Evolutionary conservation across 2,797 vertebrate genomes (phyloP).

Genomic region (Danio kyathit): DNA sequence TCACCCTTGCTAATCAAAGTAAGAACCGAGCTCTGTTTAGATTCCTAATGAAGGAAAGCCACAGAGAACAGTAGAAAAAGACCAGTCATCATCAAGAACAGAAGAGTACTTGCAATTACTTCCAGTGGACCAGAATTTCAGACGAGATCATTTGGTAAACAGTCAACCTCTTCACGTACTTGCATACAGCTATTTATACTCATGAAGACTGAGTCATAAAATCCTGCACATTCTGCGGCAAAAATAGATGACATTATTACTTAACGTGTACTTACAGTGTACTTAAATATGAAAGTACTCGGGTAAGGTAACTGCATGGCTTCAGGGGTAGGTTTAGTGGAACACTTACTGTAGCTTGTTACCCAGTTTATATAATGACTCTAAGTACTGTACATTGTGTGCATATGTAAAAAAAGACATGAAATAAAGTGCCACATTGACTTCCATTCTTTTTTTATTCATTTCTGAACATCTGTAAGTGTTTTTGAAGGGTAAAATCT

Average conservation of each 20-base stretch:
- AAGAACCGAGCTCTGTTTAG: slow-evolving; percentile 18
- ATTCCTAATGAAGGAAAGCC: slow-evolving; percentile 56
- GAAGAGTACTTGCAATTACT: slow-evolving; percentile 18
- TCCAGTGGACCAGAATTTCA: slow-evolving; percentile 39
- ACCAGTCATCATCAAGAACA: slow-evolving; percentile 21
- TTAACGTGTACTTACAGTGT: too few species aligned
- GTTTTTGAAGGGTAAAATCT: too few species aligned
- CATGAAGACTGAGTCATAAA: slow-evolving; percentile 4
- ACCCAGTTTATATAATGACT: too few species aligned
- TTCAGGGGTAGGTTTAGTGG: too few species aligned
- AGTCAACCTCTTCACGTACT: background rate
- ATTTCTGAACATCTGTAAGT: too few species aligned
- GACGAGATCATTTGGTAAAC: slow-evolving; percentile 15
- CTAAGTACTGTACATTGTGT: too few species aligned
- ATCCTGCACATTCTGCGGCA: background rate
- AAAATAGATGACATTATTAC: background rate
- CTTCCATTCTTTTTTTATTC: too few species aligned
- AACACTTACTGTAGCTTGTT: too few species aligned
- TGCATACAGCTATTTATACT: slow-evolving; percentile 7
- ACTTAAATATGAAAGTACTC: too few species aligned
- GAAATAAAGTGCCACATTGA: too few species aligned
- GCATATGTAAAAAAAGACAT: too few species aligned
- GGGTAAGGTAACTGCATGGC: too few species aligned
- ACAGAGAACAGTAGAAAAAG: slow-evolving; percentile 26
- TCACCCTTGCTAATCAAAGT: slow-evolving; percentile 35